Base-by-base conservation (phyloP, 92 coral and sea anemone genomes). In the Epizoanthus stellaris region DNA sequence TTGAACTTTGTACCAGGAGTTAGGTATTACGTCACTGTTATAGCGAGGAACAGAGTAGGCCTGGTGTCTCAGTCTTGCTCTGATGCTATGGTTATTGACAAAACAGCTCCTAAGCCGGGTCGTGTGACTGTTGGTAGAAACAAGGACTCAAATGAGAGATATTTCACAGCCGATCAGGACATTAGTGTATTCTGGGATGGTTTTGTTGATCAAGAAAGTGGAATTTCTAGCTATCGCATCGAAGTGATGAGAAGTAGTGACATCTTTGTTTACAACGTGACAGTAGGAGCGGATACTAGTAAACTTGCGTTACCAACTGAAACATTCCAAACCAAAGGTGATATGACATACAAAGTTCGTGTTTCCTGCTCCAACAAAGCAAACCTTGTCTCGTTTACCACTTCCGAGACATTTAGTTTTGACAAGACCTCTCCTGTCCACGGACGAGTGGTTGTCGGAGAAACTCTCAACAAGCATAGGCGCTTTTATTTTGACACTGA, bases 31-130 rank as follows among this genome's bases (percentile, higher is more conserved):
- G 95, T 89, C 66, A 91, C 97, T 4, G 97, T 94, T 3, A 88
- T 88, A 36, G 92, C 99, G n/a, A 88, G 93, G 62, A 96, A 96
- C 75, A 84, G 93, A 68, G 99, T 96, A 11, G 93, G 91, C 21
- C 94, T 96, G 13, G 94, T 91, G 76, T 92, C 98, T 53, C 92
- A 89, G 30, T 85, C 97, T 5, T 96, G 99, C 38, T 96, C 99
- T 20, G 92, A 95, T 42, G 91, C 99, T 8, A 58, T 96, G 53
- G 73, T 96, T 60, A 69, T 96, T 56, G 99, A 96, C 88, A 76
- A 62, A 53, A 64, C 98, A 13, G 89, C 97, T 64, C 98, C 99
- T 1, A 69, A 20, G 13, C 80, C 88, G 19, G 99, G 99, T 15
- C 53, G 49, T 61, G 71, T 77, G 17, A 70, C 71, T 65, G 83